phyloP scores from a whole-genome alignment of 2,888 invertebrate species.

The Tortrix viridana region DNA sequence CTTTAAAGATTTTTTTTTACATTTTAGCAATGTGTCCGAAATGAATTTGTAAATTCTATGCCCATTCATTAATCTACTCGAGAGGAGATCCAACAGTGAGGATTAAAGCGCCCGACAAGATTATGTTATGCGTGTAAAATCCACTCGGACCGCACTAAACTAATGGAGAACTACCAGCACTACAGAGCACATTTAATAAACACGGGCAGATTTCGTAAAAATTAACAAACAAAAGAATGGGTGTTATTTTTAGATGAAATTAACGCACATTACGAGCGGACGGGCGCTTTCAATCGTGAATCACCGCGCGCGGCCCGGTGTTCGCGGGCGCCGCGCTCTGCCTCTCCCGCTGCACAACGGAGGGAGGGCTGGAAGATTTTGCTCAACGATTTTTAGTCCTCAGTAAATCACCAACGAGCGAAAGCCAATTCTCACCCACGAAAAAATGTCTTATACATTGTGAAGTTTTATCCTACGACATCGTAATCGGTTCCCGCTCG shows the following conservation, averaged over 20 bases:
- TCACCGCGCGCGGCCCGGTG: constrained; percentile 59
- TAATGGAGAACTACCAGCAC: constrained; percentile 40
- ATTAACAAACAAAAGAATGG: constrained; percentile 78
- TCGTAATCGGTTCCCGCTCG: not conserved
- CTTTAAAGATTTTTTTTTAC: too few relatives aligned
- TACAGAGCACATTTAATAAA: constrained; percentile 56
- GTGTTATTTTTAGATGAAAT: constrained; percentile 82
- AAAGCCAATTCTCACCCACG: too few relatives aligned
- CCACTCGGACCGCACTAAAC: not conserved
- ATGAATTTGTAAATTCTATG: too few relatives aligned
- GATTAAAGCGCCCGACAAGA: too few relatives aligned
- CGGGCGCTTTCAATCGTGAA: constrained; percentile 73
- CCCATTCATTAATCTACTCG: too few relatives aligned
- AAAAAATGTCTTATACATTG: too few relatives aligned
- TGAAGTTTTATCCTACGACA: too few relatives aligned
- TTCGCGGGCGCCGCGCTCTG: not conserved
- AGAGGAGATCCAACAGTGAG: too few relatives aligned
- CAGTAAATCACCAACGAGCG: too few relatives aligned
- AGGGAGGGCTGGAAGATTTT: not conserved
- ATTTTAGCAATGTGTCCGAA: too few relatives aligned
- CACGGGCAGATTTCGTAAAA: constrained; percentile 76
- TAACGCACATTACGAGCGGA: constrained; percentile 79
- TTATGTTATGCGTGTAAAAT: too few relatives aligned
- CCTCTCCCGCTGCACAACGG: not conserved
- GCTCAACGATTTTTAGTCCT: too few relatives aligned